Percentiles rank a stretch among this genome's conserved stretches.
Conservation (phyloP, 92 coral and sea anemone genomes). For the Palythoa heliodiscus region DNA sequence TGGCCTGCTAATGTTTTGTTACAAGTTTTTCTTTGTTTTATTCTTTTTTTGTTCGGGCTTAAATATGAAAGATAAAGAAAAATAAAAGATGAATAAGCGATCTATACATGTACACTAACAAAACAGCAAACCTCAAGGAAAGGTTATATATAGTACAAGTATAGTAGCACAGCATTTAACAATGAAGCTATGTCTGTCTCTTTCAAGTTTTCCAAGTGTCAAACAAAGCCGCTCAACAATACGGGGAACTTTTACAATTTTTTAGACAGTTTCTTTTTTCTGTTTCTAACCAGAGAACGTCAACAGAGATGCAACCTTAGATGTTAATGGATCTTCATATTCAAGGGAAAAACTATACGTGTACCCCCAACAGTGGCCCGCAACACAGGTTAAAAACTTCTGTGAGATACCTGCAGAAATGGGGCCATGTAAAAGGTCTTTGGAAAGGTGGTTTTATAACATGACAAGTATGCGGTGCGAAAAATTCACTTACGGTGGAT, state of each 20-base stretch:
- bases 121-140: too few relatives aligned
- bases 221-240: too few relatives aligned
- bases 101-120: too few relatives aligned
- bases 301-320: neutral
- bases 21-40: too few relatives aligned
- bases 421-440: conserved; percentile 15
- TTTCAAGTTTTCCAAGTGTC: too few relatives aligned
- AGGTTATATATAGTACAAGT: too few relatives aligned
- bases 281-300: neutral
- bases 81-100: too few relatives aligned
- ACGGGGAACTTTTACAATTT: neutral
- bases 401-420: neutral
- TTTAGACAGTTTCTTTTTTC: neutral
- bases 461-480: conserved; percentile 15
- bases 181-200: too few relatives aligned
- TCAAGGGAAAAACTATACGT: neutral
- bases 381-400: neutral
- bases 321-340: neutral
- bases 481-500: conserved; percentile 23
- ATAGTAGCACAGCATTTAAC: too few relatives aligned
- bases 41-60: too few relatives aligned
- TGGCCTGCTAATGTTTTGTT: too few relatives aligned
- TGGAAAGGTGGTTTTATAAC: conserved; percentile 43
- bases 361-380: neutral
- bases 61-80: too few relatives aligned